Evolutionary conservation across 2,113 vertebrate genomes (phyloP), one percentile per base, ranked within the genome.

Genomic region (Girardinichthys multiradiatus): DNA sequence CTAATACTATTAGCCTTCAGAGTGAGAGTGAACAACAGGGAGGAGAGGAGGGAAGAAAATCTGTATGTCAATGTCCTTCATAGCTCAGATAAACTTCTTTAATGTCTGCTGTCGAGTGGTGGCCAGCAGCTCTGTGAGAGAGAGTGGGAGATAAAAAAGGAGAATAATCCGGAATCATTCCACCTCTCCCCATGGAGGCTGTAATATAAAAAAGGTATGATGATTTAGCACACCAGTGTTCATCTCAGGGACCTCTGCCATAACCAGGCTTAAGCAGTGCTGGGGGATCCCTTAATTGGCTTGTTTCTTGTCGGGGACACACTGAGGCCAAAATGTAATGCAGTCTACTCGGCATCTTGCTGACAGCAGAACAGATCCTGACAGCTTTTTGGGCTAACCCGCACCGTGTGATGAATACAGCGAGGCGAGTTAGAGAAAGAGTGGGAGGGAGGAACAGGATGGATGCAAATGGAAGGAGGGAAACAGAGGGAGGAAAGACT

Each of bases 281-380:
- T 84, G 81, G 87, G 92, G 91, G 91, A 92, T 83, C 85, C 86
- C 84, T 91, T 94, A 94, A 94, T 93, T 93, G 93, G 92, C 91
- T 92, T 90, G 88, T 93, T 93, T 90, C 91, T 92, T 93, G 91
- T 93, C 92, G 91, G 89, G 91, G 91, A 92, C 91, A 89, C 86
- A 82, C 86, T 63, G 77, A 86, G 91, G 90, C 89, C 84, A 86
- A 89, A 89, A 90, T 88, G 89, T 91, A 92, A 92, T 90, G 86
- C 72, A 76, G 91, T 93, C 87, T 89, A 85, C 83, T 86, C 86
- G 86, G 85, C 87, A 84, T 90, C 90, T 87, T 85, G 28, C 90
- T 90, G 91, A 91, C 90, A 90, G 83, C 70, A 45, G 86, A 86
- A 88, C 88, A 87, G 71, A 86, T 86, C 83, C 81, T 90, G 89